Evolutionary conservation across 1,140 invertebrate species (phyloP), one percentile per base, ranked within the genome.

Genomic region (Drosophila funebris): DNA sequence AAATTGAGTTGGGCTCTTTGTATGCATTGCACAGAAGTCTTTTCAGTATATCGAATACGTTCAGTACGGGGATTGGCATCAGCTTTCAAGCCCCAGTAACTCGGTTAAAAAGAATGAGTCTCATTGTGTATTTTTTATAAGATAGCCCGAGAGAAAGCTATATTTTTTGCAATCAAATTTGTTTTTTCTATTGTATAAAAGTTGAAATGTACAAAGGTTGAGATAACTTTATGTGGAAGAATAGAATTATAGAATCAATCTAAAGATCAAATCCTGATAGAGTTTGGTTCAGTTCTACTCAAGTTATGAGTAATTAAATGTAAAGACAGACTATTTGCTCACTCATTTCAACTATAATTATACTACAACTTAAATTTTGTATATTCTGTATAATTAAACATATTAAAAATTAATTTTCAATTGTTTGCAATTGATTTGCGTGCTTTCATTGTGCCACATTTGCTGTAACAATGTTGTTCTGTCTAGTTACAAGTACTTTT

Each of bases 1-100:
- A 78, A 78, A 77, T 58, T 66, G 60, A 14, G 50, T 37, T 8
- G 27, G 2, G 4, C 31, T 33, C 9, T 46, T 56, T 56, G 27
- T 44, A 13, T 37, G 37, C 37, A 37, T 18, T 36, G 43, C 54
- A 13, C 33, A 22, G 24, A 8, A 11, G 36, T 39, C 14, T 11
- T 58, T 14, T 37, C 33, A 39, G 6, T 24, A 37, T 36, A 36
- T 57, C 22, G 44, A 48, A 48, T 27, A 48, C 44, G 16, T 9
- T 8, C 44, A n/a, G 22, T 46, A 22, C 43, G 0, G 22, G 11
- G 20, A 46, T 24, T 46, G 20, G 11, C 20, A 24, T n/a, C 20
- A 24, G 20, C 18, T 24, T 11, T 11, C 41, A 44, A 22, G 1
- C 16, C 18, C n/a, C 20, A 4, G 33, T 27, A 36, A 36, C n/a